Evolutionary conservation across 2,113 vertebrate genomes (phyloP).

Genomic region (Amblyornis subalaris): DNA sequence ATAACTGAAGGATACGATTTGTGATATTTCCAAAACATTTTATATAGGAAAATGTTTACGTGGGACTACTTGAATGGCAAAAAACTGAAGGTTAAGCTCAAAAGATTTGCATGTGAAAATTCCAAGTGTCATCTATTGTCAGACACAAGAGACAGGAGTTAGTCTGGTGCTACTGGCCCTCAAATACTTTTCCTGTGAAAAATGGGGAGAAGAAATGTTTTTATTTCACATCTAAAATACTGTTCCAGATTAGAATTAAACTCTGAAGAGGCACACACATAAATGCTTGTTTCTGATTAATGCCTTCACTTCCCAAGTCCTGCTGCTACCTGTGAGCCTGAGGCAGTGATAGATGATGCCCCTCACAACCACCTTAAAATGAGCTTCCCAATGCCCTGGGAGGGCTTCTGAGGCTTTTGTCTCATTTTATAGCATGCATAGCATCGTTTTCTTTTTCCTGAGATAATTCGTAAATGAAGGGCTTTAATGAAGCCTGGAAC

Average conservation of each 20-base stretch:
- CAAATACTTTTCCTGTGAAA: background rate
- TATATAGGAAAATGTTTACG: background rate
- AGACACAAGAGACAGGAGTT: background rate
- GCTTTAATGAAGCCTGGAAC: background rate
- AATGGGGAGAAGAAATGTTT: background rate
- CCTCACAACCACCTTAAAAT: background rate
- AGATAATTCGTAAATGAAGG: background rate
- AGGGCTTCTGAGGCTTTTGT: background rate
- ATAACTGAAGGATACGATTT: background rate
- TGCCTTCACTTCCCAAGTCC: background rate
- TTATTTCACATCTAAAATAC: background rate
- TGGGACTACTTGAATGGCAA: background rate
- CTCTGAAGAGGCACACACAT: background rate
- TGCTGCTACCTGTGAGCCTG: accelerated
- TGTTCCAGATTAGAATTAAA: background rate
- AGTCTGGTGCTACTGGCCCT: accelerated
- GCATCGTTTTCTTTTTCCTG: background rate
- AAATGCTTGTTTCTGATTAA: background rate
- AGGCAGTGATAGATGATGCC: background rate
- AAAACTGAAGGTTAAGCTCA: background rate
- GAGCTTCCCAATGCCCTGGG: background rate
- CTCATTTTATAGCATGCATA: background rate
- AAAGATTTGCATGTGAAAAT: background rate
- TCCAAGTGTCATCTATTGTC: conserved; percentile 53
- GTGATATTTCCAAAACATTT: background rate